phyloP scores from a whole-genome alignment of 1,140 invertebrate species.

The Drosophila bifasciata region DNA sequence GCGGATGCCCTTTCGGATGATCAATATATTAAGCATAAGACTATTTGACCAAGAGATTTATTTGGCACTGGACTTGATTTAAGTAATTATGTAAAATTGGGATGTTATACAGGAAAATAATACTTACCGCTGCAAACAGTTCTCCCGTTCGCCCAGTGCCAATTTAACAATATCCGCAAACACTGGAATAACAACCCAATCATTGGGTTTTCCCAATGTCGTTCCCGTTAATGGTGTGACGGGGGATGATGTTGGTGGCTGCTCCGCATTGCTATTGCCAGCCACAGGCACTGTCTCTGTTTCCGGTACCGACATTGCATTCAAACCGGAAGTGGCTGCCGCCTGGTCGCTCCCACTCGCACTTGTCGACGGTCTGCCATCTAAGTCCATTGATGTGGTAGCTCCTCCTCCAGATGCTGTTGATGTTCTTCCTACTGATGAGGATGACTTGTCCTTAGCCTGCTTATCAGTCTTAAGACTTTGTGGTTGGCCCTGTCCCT shows the following conservation, averaged over 20 bases:
- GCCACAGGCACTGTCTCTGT: slow-evolving; percentile 18
- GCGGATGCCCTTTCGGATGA: not conserved
- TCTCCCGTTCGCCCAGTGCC: slow-evolving; percentile 77
- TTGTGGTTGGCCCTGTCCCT: slow-evolving; percentile 53
- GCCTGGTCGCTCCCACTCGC: slow-evolving; percentile 34
- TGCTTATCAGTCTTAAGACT: slow-evolving; percentile 63
- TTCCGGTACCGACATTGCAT: slow-evolving; percentile 30
- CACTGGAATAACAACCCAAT: slow-evolving; percentile 84
- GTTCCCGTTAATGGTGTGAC: slow-evolving; percentile 32
- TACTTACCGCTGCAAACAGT: slow-evolving; percentile 80
- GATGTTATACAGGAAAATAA: slow-evolving; percentile 10
- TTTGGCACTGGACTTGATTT: not conserved
- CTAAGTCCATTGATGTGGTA: slow-evolving; percentile 29
- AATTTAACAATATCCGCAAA: slow-evolving; percentile 84
- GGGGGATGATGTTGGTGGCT: slow-evolving; percentile 17
- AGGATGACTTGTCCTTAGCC: slow-evolving; percentile 39
- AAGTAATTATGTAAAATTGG: slow-evolving; percentile 4
- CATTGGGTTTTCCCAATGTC: slow-evolving; percentile 62
- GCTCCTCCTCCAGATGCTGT: not conserved
- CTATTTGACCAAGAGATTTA: too few relatives aligned
- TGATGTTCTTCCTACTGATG: slow-evolving; percentile 7
- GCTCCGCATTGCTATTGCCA: too few relatives aligned
- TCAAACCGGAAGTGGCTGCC: slow-evolving; percentile 56
- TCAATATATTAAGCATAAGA: too few relatives aligned
- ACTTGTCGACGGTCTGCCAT: not conserved